Evolutionary conservation across 2,888 invertebrate species (phyloP).

Genomic region (Nudaria mundana): DNA sequence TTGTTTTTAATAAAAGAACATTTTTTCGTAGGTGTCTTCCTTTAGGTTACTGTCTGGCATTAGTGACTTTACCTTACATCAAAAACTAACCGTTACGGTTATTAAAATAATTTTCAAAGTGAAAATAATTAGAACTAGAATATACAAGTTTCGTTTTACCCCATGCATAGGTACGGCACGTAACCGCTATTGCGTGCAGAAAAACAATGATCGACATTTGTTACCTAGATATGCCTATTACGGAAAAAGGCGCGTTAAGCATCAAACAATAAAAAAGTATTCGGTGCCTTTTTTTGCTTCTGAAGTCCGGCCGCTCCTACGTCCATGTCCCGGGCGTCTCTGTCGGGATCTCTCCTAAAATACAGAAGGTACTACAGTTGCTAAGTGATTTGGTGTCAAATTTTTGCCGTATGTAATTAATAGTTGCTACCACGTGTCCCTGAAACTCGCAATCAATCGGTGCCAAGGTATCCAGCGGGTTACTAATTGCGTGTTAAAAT

Average conservation of each 20-base stretch:
- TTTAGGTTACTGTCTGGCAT: too few relatives aligned
- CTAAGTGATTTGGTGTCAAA: slow-evolving; percentile 30
- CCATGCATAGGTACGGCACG: slow-evolving; percentile 35
- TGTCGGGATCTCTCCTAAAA: too few relatives aligned
- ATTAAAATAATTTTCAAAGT: slow-evolving; percentile 43
- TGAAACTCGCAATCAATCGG: slow-evolving; percentile 58
- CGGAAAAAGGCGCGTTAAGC: slow-evolving; percentile 54
- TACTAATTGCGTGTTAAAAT: slow-evolving; percentile 78
- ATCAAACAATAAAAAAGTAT: slow-evolving; percentile 43
- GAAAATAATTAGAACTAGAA: slow-evolving; percentile 46
- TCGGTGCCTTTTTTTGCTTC: slow-evolving; percentile 39
- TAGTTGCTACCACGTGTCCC: slow-evolving; percentile 44
- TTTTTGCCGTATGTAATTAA: slow-evolving; percentile 29
- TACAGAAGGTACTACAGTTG: slow-evolving; percentile 32
- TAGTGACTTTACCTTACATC: too few relatives aligned
- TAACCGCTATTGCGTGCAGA: slow-evolving; percentile 64
- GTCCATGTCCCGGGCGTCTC: too few relatives aligned
- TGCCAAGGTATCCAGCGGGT: slow-evolving; percentile 70
- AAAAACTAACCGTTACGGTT: slow-evolving; percentile 20
- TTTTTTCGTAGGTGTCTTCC: too few relatives aligned
- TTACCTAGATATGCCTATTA: slow-evolving; percentile 53
- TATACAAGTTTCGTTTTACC: slow-evolving; percentile 44
- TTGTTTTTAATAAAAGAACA: too few relatives aligned
- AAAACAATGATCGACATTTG: slow-evolving; percentile 64
- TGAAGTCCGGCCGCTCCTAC: too few relatives aligned